These are phyloP conservation scores for Eupithecia exiguata DNA, from an alignment of 2,888 invertebrate genomes.

Conservation along the genomic window DNA sequence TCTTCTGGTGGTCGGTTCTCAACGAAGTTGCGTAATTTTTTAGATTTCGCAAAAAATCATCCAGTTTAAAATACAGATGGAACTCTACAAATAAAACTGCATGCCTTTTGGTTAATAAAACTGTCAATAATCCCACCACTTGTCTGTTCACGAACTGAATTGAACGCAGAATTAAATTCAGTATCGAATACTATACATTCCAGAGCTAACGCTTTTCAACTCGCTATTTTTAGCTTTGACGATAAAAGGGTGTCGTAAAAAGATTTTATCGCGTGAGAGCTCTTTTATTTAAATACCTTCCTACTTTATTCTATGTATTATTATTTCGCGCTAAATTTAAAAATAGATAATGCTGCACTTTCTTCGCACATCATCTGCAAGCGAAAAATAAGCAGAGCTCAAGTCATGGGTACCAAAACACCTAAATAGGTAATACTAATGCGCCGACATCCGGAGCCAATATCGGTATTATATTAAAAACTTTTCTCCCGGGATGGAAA, in stretches of 20 bases:
- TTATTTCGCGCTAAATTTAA: neutral
- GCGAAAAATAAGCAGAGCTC: too few species aligned
- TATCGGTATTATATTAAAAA: neutral
- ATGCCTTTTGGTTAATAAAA: neutral
- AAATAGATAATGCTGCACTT: neutral
- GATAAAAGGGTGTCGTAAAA: conserved; percentile 6
- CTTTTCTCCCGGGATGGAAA: neutral
- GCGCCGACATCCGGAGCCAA: neutral
- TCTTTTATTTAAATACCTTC: neutral
- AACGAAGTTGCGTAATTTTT: too few species aligned
- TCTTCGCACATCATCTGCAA: neutral
- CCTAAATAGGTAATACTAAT: too few species aligned
- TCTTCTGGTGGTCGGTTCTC: too few species aligned
- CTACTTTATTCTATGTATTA: neutral
- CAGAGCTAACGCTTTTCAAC: neutral
- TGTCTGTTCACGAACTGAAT: neutral
- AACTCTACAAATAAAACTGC: neutral
- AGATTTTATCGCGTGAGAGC: neutral
- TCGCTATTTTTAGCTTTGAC: neutral
- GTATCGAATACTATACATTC: conserved; percentile 1
- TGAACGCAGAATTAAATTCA: conserved; percentile 17
- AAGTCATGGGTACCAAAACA: too few species aligned
- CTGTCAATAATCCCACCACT: conserved; percentile 2
- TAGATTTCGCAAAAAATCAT: too few species aligned
- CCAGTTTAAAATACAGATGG: neutral